Percentiles rank a stretch among this genome's conserved stretches.
These are phyloP conservation scores for Enteromius argenteus DNA, from an alignment of 2,797 vertebrate genomes.

Conservation along the genomic window DNA sequence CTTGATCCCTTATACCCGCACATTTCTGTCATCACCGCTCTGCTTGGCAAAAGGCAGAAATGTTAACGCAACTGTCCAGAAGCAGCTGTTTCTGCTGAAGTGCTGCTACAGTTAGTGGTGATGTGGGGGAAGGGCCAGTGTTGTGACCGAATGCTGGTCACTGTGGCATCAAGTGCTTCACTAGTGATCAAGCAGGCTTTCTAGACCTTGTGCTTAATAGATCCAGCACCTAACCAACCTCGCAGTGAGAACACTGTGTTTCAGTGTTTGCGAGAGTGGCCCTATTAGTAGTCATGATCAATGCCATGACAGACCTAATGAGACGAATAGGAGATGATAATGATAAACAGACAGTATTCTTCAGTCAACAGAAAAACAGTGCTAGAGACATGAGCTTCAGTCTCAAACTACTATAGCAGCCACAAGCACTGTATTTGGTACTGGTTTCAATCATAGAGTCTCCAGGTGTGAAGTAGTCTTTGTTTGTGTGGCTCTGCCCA, in stretches of 20 bases:
- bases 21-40: background rate
- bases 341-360: slow-evolving; percentile 53
- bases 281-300: slow-evolving; percentile 74
- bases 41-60: background rate
- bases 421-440: background rate
- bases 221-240: background rate
- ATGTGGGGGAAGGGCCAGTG: background rate
- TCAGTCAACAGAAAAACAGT: slow-evolving; percentile 36
- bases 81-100: background rate
- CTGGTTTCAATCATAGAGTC: background rate
- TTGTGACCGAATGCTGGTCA: background rate
- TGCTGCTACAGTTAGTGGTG: background rate
- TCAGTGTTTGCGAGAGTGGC: background rate
- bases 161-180: slow-evolving; percentile 1
- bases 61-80: background rate
- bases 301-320: slow-evolving; percentile 70
- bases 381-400: background rate
- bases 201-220: background rate
- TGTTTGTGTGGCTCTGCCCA: background rate
- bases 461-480: background rate
- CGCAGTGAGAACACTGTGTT: background rate
- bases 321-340: slow-evolving; percentile 70
- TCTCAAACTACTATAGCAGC: background rate
- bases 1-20: background rate
- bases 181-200: background rate